Percentiles rank a stretch among this genome's conserved stretches.
Evolutionary conservation across 2,888 invertebrate species (phyloP).

Genomic region (Idaea biselata): DNA sequence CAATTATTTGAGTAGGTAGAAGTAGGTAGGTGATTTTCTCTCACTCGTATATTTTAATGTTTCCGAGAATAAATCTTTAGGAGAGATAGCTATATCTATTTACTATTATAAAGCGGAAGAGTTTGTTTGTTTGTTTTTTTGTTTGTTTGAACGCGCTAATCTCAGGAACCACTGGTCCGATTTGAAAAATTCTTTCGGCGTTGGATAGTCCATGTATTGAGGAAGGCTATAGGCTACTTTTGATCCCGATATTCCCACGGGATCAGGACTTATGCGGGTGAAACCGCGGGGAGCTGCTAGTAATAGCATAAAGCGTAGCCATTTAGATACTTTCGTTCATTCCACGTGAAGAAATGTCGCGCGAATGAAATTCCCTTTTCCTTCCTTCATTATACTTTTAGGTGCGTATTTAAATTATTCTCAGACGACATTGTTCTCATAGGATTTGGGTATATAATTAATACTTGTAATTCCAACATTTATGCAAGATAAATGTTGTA

Average conservation of each 20-base stretch:
- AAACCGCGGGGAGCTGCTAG: too few species aligned
- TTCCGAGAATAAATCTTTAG: slow-evolving; percentile 11
- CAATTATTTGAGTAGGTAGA: not conserved
- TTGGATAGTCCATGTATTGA: too few species aligned
- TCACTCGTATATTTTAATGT: not conserved
- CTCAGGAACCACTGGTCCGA: too few species aligned
- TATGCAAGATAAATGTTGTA: not conserved
- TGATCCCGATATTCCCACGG: too few species aligned
- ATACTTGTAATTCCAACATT: not conserved
- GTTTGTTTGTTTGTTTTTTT: too few species aligned
- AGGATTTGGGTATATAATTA: slow-evolving; percentile 1
- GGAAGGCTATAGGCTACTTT: too few species aligned
- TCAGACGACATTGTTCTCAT: not conserved
- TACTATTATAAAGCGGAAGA: too few species aligned
- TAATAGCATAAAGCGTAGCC: slow-evolving; percentile 25
- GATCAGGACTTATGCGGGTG: too few species aligned
- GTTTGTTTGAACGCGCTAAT: too few species aligned
- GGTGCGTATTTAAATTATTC: slow-evolving; percentile 15
- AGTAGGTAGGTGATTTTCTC: not conserved
- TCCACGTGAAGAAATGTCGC: slow-evolving; percentile 33
- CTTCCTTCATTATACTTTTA: slow-evolving; percentile 21
- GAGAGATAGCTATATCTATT: slow-evolving; percentile 18
- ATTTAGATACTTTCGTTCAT: slow-evolving; percentile 34
- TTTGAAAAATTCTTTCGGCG: too few species aligned
- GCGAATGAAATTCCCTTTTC: slow-evolving; percentile 26